Evolutionary conservation across 2,888 invertebrate genomes (phyloP).

Genomic region (Drosophila merina): DNA sequence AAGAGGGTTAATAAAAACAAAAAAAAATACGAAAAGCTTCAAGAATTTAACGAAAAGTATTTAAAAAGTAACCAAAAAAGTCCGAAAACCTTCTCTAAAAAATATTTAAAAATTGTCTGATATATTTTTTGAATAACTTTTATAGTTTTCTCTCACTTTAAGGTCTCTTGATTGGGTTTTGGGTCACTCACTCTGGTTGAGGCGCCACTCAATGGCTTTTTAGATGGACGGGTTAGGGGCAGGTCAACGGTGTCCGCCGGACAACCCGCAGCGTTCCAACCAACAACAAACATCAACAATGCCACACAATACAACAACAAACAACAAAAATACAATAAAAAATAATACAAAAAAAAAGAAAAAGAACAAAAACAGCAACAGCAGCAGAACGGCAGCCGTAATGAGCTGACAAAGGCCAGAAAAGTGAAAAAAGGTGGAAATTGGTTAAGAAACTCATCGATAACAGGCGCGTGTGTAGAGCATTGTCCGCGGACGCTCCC

Average conservation of each 20-base stretch:
- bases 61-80: too few species aligned
- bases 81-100: too few species aligned
- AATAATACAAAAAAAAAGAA: conserved; percentile 17
- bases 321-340: neutral
- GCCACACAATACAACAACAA: conserved; percentile 4
- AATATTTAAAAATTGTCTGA: too few species aligned
- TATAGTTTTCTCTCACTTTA: conserved; percentile 2
- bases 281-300: conserved; percentile 13
- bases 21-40: neutral
- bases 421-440: conserved; percentile 34
- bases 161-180: conserved; percentile 14
- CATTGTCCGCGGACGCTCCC: conserved; percentile 25
- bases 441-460: conserved; percentile 26
- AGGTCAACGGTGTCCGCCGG: conserved; percentile 35
- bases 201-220: conserved; percentile 47
- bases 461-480: conserved; percentile 21
- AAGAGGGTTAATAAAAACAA: neutral
- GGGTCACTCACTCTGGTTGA: conserved; percentile 35
- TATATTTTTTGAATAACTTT: too few species aligned
- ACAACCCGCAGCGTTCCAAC: conserved; percentile 60
- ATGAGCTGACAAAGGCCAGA: conserved; percentile 61
- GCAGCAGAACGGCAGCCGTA: conserved; percentile 46
- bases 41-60: neutral
- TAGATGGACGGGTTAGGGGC: conserved; percentile 19
- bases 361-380: neutral